Evolutionary conservation across 2,888 invertebrate genomes (phyloP).

Genomic region (Fragum whitleyi): DNA sequence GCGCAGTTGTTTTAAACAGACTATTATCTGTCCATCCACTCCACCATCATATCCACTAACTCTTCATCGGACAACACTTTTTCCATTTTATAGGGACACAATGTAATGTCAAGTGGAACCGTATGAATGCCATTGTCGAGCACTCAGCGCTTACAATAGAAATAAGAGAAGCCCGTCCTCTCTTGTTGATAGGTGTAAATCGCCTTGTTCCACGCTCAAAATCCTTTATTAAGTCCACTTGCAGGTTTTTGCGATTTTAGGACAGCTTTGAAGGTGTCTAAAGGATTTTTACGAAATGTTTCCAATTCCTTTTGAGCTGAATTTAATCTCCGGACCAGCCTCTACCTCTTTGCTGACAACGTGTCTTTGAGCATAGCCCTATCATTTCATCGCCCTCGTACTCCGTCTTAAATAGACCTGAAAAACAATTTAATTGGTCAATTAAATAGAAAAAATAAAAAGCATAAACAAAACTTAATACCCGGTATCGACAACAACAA

Average conservation of each 20-base stretch:
- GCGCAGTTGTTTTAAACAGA: too few relatives aligned
- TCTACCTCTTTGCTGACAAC: too few relatives aligned
- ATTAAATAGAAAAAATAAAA: too few relatives aligned
- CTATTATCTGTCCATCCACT: too few relatives aligned
- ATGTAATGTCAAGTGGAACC: slow-evolving; percentile 24
- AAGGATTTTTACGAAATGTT: too few relatives aligned
- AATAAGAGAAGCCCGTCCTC: slow-evolving; percentile 35
- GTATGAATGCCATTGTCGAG: slow-evolving; percentile 40
- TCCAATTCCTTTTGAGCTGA: slow-evolving; percentile 40
- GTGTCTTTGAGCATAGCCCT: not conserved
- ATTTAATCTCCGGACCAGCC: slow-evolving; percentile 19
- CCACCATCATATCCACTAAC: not conserved
- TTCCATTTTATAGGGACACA: slow-evolving; percentile 32
- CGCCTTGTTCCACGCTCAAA: slow-evolving; percentile 38
- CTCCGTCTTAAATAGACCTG: slow-evolving; percentile 35
- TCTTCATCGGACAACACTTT: not conserved
- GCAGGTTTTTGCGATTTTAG: slow-evolving; percentile 8
- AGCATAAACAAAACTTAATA: too few relatives aligned
- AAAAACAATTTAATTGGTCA: too few relatives aligned
- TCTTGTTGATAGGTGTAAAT: slow-evolving; percentile 35
- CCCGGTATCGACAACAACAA: too few relatives aligned
- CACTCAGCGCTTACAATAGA: slow-evolving; percentile 42
- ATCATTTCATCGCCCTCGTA: slow-evolving; percentile 29
- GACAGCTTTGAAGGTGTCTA: slow-evolving; percentile 10
- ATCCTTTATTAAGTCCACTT: slow-evolving; percentile 20